Conservation (phyloP, 2,113 vertebrate genomes). For the Vidua chalybeata region DNA sequence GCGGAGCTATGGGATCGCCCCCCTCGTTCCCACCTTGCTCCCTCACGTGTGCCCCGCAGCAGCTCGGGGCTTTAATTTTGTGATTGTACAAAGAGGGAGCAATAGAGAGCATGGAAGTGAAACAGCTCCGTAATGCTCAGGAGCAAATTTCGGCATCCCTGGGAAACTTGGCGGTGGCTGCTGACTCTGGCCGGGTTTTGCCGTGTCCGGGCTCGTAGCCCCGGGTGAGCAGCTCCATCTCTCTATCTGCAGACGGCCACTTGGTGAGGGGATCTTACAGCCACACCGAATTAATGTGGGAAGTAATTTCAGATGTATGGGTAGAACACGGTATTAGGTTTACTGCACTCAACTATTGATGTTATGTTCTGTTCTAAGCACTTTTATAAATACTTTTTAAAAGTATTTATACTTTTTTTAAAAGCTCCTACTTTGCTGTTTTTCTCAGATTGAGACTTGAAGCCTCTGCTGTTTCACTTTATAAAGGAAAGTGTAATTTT, state of each 20-base stretch:
- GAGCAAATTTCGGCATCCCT: neutral
- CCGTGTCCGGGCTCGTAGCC: neutral
- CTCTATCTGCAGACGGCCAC: neutral
- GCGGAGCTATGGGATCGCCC: neutral
- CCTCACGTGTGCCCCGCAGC: neutral
- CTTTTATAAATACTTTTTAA: neutral
- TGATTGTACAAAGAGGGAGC: neutral
- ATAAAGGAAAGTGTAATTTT: neutral
- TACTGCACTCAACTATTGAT: neutral
- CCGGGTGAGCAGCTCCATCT: neutral
- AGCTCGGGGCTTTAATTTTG: neutral
- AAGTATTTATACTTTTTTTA: too few species aligned
- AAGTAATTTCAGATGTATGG: neutral
- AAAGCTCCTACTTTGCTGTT: neutral
- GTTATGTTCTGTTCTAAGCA: neutral
- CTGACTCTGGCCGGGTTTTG: neutral
- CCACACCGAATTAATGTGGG: neutral
- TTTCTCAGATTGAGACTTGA: neutral
- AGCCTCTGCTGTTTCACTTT: neutral
- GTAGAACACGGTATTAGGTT: neutral
- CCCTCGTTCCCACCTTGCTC: neutral
- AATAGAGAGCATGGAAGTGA: rapidly evolving
- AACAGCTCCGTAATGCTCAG: neutral
- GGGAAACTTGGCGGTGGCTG: neutral
- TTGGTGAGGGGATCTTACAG: neutral